Base-by-base conservation (phyloP, 2,888 invertebrate genomes). In the Epicampocera succincta region DNA sequence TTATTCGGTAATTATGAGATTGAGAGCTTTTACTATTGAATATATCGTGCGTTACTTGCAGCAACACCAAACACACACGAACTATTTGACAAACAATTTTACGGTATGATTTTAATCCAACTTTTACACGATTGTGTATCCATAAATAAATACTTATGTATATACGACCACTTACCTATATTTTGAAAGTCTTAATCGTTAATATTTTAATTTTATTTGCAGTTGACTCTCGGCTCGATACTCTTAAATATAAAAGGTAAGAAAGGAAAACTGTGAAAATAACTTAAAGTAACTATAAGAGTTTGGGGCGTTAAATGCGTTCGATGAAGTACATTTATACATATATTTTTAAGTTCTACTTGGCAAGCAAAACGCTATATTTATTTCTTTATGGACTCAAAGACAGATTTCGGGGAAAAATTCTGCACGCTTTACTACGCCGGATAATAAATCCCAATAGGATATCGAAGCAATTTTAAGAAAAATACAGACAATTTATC, bases 1-100 rank as follows among this genome's bases (percentile, higher is more conserved):
- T 52, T 15, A 17, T 33, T 33, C 19, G 9, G 12, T 52, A 61
- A 52, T 72, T 61, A 17, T 61, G 6, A 61, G 50, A 72, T 72
- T 61, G 44, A 52, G 61, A 61, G 40, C 50, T 25, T 50, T 25
- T 40, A 1, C 3, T 17, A 29, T 21, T 38, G 60, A 25, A 48
- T 40, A 46, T 9, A 19, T 60, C 48, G 25, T 15, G 19, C 19
- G 17, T 5, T 12, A n/a, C 15, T 19, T 33, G n/a, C 2, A 13
- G 29, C n/a, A n/a, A n/a, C n/a, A n/a, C 0, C 13, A 48, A 46
- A n/a, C 2, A n/a, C 21, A 0, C 21, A 13, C 1, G 6, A 3
- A 40, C 2, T 40, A 21, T 6, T 42, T 60, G 58, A 9, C 13
- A 58, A 19, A 56, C 9, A 15, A 3, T 56, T 56, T 25, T 25